Evolutionary conservation across 2,888 invertebrate genomes (phyloP), one percentile per base, ranked within the genome.

Genomic region (Heliconius ethilla): DNA sequence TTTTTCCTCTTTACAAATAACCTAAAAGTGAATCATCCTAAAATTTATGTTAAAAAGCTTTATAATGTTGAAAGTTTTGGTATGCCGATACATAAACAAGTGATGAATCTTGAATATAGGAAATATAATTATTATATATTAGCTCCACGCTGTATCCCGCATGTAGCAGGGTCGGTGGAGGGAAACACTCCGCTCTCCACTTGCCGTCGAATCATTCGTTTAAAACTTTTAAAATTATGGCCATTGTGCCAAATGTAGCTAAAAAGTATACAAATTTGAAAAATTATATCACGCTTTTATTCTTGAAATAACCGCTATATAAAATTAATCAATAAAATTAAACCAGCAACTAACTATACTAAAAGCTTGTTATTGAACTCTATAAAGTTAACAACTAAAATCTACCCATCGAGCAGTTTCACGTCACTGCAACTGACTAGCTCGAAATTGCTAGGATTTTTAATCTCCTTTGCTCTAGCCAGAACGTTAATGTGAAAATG

Each of bases 351-450:
- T 25, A 69, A 45, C 40, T 2, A 40, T 69, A 45, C 40, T 27
- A 69, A 67, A 67, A 67, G 25, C 15, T 69, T 25, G 69, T 45
- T 69, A 40, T 13, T 40, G n/a, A 18, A 13, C 40, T 25, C 15
- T 40, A 40, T 25, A 67, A 40, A 69, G n/a, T 59, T 72, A 33
- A 13, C 33, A 72, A 27, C 55, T 29, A 59, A 55, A 59, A 33
- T n/a, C 13, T n/a, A n/a, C 33, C 13, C 59, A 72, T 59, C 33
- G 27, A 72, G 33, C n/a, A 72, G 72, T 33, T 55, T 70, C 72
- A 59, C 59, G 27, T 72, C 59, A 59, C 72, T 72, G 72, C 72
- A 59, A 55, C 11, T 55, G 70, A 72, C 33, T 72, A 73, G 62
- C 7, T 59, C 22, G 6, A 62, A 25, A 62, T 37, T 33, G 33